A percentile compares a stretch with the other conserved stretches of the same genome.
Evolutionary conservation across 2,113 vertebrate genomes (phyloP).

Genomic region (Cichladusa arquata): DNA sequence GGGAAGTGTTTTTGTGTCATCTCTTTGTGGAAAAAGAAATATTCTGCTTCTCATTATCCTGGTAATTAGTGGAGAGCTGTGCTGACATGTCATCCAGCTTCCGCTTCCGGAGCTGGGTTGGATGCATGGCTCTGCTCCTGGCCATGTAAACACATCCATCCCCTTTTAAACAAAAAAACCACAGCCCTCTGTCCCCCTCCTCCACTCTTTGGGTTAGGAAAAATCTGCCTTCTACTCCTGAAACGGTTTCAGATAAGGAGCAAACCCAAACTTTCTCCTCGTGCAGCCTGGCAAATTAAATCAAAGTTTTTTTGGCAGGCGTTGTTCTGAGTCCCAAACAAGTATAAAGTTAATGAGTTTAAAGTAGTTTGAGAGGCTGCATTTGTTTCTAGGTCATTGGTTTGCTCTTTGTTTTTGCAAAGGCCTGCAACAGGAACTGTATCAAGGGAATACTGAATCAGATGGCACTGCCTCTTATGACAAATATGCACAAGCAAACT

Average conservation of each 20-base stretch:
- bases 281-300: not conserved
- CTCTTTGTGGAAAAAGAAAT: not conserved
- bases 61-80: conserved; percentile 53
- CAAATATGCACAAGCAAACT: not conserved
- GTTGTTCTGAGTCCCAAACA: not conserved
- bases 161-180: not conserved
- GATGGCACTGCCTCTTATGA: not conserved
- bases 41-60: conserved; percentile 37
- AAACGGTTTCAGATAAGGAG: not conserved
- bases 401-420: conserved; percentile 30
- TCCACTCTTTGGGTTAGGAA: not conserved
- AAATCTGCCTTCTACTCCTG: not conserved
- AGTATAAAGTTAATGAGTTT: conserved; percentile 25
- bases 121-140: conserved; percentile 13
- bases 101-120: conserved; percentile 34
- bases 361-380: not conserved
- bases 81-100: conserved; percentile 51
- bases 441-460: not conserved
- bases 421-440: not conserved
- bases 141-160: conserved; percentile 34
- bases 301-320: not conserved
- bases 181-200: not conserved
- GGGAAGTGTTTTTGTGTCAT: not conserved
- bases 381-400: conserved; percentile 26
- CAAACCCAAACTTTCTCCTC: not conserved